Percentiles rank a stretch among this genome's conserved stretches.
Evolutionary conservation across 2,797 vertebrate species (phyloP).

Genomic region (Thunnus albacares): DNA sequence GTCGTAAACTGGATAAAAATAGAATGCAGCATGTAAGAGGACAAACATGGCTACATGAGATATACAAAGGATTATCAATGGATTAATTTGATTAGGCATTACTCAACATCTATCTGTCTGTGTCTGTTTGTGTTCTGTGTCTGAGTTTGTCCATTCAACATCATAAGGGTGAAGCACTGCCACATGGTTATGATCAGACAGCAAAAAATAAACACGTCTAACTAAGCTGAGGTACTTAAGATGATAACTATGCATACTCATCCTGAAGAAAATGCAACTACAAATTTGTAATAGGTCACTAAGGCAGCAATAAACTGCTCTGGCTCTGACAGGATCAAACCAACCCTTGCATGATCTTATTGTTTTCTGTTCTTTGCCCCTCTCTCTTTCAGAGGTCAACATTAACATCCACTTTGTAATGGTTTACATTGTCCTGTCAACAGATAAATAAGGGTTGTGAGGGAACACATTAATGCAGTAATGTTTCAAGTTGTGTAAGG

Average conservation of each 20-base stretch:
- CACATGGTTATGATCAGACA: neutral
- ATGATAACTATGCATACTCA: neutral
- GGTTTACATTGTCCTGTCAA: neutral
- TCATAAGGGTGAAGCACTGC: neutral
- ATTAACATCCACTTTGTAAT: constrained; percentile 5
- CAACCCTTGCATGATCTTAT: constrained; percentile 1
- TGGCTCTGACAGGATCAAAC: constrained; percentile 11
- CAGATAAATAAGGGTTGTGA: neutral
- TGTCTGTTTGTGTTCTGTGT: neutral
- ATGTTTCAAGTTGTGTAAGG: constrained; percentile 11
- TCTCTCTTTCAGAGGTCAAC: neutral
- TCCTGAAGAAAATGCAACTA: neutral
- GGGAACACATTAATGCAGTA: neutral
- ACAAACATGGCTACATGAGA: constrained; percentile 11
- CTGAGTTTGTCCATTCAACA: constrained; percentile 28
- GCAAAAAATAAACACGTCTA: neutral
- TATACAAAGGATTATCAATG: neutral
- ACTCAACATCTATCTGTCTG: constrained; percentile 6
- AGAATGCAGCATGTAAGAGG: neutral
- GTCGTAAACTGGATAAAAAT: neutral
- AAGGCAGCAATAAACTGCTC: neutral
- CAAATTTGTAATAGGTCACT: neutral
- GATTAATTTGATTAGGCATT: constrained; percentile 17
- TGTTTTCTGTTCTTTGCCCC: constrained; percentile 16
- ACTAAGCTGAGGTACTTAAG: neutral